Base-by-base conservation (phyloP, 2,888 invertebrate species). In the Caenorhabditis panamensis region DNA sequence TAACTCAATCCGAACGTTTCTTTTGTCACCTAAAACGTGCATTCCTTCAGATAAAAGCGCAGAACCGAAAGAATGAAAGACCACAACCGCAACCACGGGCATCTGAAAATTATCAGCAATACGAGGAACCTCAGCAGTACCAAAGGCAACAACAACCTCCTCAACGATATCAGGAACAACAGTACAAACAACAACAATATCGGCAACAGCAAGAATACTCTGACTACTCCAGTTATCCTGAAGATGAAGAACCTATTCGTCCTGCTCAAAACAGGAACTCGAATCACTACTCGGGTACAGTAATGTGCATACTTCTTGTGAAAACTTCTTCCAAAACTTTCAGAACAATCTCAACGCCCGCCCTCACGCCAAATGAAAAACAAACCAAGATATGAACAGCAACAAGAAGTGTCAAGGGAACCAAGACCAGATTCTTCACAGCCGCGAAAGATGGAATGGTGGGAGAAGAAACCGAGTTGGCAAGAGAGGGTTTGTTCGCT, bases 391-490 rank as follows among this genome's bases (percentile, higher is more conserved):
- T 62, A 75, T 54, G 66, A 75, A 61, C 66, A 67, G 41, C 67
- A 68, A 28, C 47, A 49, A 61, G 61, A 58, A 58, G 47, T 64
- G 64, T 24, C 49, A 22, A 28, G 64, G 28, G 71, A 78, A 62
- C 78, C 41, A 41, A 66, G 82, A 58, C 75, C 75, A 22, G 82
- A 82, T 79, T 79, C 80, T 13, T 64, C 63, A 20, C 69, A 72
- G 28, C 82, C 81, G 44, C 36, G 81, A 62, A 62, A 79, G 72
- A 36, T 79, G 11, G 87, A 87, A 53, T 87, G 87, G 87, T 87
- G 87, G 87, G 86, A 87, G 71, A 86, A 85, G 75, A 86, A 86
- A 44, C 83, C 84, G 1, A 75, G 80, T 13, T 83, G 82, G 82
- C 78, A 83, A 62, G 73, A 83, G 24, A 78, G 76, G 82, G 83